These are phyloP conservation scores for Epinotia brunnichana DNA, from an alignment of 2,888 invertebrate species.

Conservation along the genomic window DNA sequence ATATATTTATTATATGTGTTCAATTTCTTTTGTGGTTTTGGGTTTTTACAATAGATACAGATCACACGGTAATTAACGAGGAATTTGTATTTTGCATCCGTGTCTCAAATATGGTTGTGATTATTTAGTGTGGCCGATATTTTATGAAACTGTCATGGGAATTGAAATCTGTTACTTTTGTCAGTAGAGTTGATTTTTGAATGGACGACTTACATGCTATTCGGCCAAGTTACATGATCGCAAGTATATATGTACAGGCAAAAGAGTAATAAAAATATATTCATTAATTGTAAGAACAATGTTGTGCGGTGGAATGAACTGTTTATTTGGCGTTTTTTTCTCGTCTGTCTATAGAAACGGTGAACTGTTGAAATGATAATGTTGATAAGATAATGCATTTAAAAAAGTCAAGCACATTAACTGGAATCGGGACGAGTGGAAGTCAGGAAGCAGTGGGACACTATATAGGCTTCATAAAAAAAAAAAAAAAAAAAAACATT, in stretches of 20 bases:
- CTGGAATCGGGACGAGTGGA: no score
- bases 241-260: constrained; percentile 13
- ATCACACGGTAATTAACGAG: constrained; percentile 48
- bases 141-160: no score
- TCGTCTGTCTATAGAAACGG: not conserved
- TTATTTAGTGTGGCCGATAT: no score
- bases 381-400: not conserved
- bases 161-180: no score
- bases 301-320: constrained; percentile 29
- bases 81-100: constrained; percentile 46
- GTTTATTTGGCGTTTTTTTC: constrained; percentile 9
- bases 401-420: no score
- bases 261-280: constrained; percentile 28
- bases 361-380: not conserved
- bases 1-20: constrained; percentile 14
- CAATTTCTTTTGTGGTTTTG: constrained; percentile 47
- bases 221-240: no score
- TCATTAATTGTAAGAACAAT: constrained; percentile 7
- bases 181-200: no score
- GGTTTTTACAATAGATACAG: constrained; percentile 45
- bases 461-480: no score
- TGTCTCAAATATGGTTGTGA: constrained; percentile 1
- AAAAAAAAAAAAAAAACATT: no score
- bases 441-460: no score
- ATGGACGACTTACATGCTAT: no score